Evolutionary conservation across 2,113 vertebrate genomes (phyloP).

Genomic region (Ceyx melanurus): DNA sequence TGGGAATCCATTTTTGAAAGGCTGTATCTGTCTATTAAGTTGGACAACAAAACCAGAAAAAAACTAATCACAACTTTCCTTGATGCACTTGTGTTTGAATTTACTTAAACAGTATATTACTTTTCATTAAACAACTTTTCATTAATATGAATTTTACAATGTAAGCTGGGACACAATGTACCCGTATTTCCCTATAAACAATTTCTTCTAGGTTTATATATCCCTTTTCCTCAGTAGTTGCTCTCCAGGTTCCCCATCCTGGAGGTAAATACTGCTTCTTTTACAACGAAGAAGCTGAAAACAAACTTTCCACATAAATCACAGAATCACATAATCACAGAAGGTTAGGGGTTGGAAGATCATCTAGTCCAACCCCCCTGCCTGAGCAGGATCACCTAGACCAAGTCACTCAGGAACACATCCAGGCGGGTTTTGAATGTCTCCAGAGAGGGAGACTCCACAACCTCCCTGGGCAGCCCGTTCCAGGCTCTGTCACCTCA

Average conservation of each 20-base stretch:
- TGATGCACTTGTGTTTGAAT: not conserved
- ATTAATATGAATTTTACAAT: not conserved
- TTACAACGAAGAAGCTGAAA: not conserved
- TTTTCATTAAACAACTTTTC: not conserved
- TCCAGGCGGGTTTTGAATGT: too few species aligned
- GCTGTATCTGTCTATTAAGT: not conserved
- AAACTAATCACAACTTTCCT: not conserved
- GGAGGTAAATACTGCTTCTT: fast-evolving
- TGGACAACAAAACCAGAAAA: not conserved
- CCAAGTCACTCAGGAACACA: too few species aligned
- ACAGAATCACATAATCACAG: too few species aligned
- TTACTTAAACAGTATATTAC: not conserved
- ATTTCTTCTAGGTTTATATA: not conserved
- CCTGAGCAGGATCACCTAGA: too few species aligned
- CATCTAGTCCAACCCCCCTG: too few species aligned
- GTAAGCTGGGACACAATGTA: not conserved
- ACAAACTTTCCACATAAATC: not conserved
- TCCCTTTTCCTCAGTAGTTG: not conserved
- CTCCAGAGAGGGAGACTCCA: too few species aligned
- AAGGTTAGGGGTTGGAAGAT: too few species aligned
- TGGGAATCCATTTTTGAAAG: not conserved
- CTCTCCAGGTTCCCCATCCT: not conserved
- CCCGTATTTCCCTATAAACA: not conserved
- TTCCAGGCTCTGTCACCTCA: too few species aligned
- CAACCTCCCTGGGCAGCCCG: too few species aligned